These are phyloP conservation scores for Mamestra brassicae DNA, from an alignment of 2,888 invertebrate genomes.

Conservation along the genomic window DNA sequence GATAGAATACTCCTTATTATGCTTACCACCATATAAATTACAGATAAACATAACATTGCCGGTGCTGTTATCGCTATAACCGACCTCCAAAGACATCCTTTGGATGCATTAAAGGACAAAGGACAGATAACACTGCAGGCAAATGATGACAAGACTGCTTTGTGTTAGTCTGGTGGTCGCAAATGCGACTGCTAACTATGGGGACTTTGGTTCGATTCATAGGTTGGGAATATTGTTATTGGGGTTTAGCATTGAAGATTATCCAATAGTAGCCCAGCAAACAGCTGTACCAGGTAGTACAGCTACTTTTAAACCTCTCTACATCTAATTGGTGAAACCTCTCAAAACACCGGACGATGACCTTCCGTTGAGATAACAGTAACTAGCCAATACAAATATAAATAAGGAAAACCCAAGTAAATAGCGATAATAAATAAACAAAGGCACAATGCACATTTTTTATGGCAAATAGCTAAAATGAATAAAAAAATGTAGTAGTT, in stretches of 20 bases:
- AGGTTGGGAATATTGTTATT: not conserved
- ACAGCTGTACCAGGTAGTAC: not conserved
- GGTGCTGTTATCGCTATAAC: not conserved
- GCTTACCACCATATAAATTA: too few species aligned
- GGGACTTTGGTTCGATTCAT: not conserved
- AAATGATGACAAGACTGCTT: too few species aligned
- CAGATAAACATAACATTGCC: too few species aligned
- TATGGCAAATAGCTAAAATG: not conserved
- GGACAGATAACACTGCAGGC: too few species aligned
- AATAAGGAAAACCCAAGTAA: conserved; percentile 9
- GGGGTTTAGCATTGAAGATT: not conserved
- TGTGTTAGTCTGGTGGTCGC: not conserved
- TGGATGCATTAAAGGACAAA: too few species aligned
- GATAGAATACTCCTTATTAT: not conserved
- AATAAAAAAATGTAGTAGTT: not conserved
- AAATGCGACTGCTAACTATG: not conserved
- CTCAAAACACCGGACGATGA: not conserved
- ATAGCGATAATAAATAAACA: not conserved
- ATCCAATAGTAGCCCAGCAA: not conserved
- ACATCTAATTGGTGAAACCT: not conserved
- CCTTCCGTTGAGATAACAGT: conserved; percentile 1
- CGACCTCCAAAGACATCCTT: not conserved
- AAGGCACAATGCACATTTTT: not conserved
- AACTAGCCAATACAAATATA: not conserved
- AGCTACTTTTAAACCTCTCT: not conserved